Evolutionary conservation across 2,888 invertebrate species (phyloP).

Genomic region (Ochropleura plecta): DNA sequence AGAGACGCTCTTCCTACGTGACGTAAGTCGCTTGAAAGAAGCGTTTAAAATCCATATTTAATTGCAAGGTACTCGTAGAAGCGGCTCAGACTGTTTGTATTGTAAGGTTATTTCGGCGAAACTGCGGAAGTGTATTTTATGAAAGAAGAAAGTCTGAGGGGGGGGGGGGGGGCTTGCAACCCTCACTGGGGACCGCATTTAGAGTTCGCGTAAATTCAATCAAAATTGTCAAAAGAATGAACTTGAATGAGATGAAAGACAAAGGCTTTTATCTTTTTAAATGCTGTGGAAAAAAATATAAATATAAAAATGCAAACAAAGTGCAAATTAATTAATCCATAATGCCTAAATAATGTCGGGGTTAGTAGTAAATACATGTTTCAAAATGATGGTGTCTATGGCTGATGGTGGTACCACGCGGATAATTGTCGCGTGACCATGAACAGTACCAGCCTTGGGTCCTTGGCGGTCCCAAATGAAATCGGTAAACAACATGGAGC

Average conservation of each 20-base stretch:
- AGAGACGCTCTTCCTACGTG: not conserved
- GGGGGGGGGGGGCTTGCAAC: not conserved
- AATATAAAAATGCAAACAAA: too few species aligned
- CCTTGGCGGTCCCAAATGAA: constrained; percentile 55
- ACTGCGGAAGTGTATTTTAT: not conserved
- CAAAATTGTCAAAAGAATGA: too few species aligned
- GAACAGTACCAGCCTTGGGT: constrained; percentile 50
- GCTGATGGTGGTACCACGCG: constrained; percentile 32
- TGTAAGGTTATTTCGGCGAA: not conserved
- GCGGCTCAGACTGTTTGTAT: not conserved
- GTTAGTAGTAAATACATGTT: constrained; percentile 16
- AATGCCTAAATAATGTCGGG: constrained; percentile 1
- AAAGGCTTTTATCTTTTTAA: not conserved
- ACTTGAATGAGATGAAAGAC: not conserved
- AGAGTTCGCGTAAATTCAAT: not conserved
- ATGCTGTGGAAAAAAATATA: not conserved
- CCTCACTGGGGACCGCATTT: not conserved
- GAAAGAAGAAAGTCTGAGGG: not conserved
- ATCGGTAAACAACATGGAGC: constrained; percentile 64
- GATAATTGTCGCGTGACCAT: constrained; percentile 69
- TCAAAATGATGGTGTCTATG: constrained; percentile 27
- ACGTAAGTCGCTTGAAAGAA: not conserved
- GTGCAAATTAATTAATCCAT: not conserved
- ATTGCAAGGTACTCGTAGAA: not conserved
- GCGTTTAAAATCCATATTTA: constrained; percentile 13